Evolutionary conservation across 1,140 invertebrate species (phyloP).

Genomic region (Neodiprion virginianus): DNA sequence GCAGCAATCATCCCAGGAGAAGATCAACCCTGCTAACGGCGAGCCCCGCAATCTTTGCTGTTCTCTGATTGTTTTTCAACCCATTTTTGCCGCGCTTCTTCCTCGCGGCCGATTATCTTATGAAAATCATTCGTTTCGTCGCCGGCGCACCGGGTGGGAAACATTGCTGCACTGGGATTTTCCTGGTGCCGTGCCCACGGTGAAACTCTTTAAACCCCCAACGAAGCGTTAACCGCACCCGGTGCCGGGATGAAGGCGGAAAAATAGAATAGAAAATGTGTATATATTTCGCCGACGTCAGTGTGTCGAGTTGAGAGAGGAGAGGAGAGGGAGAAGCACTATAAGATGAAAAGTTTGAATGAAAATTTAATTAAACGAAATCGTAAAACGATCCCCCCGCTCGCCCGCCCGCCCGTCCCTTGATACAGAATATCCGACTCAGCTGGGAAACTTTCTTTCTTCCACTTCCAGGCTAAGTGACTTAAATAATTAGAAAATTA

Average conservation of each 20-base stretch:
- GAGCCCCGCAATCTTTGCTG: neutral
- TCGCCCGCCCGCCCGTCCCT: conserved; percentile 40
- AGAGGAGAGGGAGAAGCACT: too few relatives aligned
- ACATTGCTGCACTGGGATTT: too few relatives aligned
- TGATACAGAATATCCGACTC: too few relatives aligned
- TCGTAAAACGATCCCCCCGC: conserved; percentile 55
- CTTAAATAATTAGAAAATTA: too few relatives aligned
- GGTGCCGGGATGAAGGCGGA: conserved; percentile 33
- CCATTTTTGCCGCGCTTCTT: conserved; percentile 5
- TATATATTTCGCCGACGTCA: too few relatives aligned
- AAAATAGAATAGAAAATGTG: conserved; percentile 21
- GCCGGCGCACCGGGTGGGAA: too few relatives aligned
- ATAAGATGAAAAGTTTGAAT: conserved; percentile 49
- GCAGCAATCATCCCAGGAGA: conserved; percentile 15
- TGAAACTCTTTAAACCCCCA: conserved; percentile 48
- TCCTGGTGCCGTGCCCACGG: conserved; percentile 41
- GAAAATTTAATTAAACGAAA: conserved; percentile 63
- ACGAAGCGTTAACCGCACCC: conserved; percentile 60
- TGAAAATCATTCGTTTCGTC: too few relatives aligned
- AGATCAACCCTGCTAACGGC: conserved; percentile 6
- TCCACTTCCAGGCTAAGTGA: too few relatives aligned
- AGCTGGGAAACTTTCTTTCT: neutral
- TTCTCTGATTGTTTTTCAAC: conserved; percentile 14
- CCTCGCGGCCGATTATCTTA: neutral
- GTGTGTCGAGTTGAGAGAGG: too few relatives aligned